Percentiles rank a stretch among this genome's conserved stretches.
phyloP scores from a whole-genome alignment of 2,797 vertebrate species.

The Rhodeus uyekii region DNA sequence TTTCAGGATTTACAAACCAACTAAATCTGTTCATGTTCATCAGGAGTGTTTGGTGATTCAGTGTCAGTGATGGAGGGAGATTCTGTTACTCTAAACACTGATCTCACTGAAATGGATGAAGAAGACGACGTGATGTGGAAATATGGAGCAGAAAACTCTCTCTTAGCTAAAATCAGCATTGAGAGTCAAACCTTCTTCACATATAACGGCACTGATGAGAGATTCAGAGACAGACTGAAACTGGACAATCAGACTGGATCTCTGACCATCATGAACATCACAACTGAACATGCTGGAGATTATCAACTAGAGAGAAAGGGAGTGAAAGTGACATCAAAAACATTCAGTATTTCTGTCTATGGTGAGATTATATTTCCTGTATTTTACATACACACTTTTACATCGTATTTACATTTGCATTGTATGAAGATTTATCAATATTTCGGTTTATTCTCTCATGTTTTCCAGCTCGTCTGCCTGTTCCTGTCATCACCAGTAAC shows the following conservation, averaged over 20 bases:
- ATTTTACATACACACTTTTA: too few species aligned
- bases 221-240: neutral
- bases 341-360: neutral
- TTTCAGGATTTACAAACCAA: neutral
- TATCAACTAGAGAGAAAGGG: fast-evolving
- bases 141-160: neutral
- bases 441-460: neutral
- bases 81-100: neutral
- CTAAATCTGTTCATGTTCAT: neutral
- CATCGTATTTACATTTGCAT: too few species aligned
- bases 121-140: fast-evolving
- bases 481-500: neutral
- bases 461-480: neutral
- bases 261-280: neutral
- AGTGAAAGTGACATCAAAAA: neutral
- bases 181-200: fast-evolving
- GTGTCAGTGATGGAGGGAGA: slow-evolving; percentile 1
- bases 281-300: neutral
- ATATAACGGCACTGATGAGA: fast-evolving
- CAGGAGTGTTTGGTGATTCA: neutral
- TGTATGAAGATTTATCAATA: neutral
- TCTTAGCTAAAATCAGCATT: neutral
- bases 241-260: neutral
- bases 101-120: neutral
- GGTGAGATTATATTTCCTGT: neutral